Evolutionary conservation across 2,888 invertebrate species (phyloP).

Genomic region (Magallana nippona): DNA sequence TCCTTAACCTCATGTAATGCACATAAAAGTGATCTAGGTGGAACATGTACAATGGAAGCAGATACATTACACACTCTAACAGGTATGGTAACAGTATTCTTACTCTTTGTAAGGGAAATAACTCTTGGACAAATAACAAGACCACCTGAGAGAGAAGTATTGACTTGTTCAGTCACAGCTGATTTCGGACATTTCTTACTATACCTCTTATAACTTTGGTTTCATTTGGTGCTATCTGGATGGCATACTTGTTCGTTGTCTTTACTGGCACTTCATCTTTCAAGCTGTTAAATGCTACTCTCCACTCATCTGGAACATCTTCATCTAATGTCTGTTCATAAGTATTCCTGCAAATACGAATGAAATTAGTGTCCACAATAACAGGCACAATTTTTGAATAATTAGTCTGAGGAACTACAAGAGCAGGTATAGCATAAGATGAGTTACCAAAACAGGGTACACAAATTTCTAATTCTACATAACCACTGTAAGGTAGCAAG

Average conservation of each 20-base stretch:
- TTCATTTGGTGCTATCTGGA: neutral
- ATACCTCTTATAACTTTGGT: neutral
- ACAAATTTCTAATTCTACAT: neutral
- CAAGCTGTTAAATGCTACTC: neutral
- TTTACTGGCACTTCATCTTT: neutral
- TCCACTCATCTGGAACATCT: neutral
- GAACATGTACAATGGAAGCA: neutral
- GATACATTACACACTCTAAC: conserved; percentile 14
- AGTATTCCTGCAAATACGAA: neutral
- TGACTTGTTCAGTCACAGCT: neutral
- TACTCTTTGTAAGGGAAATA: neutral
- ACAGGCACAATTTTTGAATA: neutral
- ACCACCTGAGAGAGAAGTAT: neutral
- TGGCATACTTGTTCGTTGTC: neutral
- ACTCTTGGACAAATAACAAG: neutral
- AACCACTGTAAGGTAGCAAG: neutral
- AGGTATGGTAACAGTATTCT: neutral
- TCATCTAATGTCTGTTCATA: neutral
- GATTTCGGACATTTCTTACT: neutral
- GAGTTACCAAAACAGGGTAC: neutral
- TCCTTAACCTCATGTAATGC: neutral
- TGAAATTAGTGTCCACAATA: conserved; percentile 25
- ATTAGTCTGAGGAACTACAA: conserved; percentile 26
- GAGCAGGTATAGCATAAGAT: neutral
- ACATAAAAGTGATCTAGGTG: neutral